Conservation (phyloP, 2,113 vertebrate genomes). For the Lophius piscatorius region DNA sequence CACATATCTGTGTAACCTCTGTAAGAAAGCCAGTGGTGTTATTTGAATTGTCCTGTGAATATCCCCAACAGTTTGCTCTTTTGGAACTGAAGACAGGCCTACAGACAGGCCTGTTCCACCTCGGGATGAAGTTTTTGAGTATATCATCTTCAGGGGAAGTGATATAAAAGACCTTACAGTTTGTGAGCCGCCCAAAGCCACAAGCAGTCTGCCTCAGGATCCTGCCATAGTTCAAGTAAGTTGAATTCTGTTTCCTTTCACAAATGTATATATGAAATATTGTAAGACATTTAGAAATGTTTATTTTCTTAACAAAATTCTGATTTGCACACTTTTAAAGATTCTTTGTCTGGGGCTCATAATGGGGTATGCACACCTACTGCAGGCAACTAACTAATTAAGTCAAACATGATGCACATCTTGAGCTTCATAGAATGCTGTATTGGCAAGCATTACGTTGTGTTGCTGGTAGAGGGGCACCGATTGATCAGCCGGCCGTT, state of each 20-base stretch:
- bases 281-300: no score
- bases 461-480: no score
- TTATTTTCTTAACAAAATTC: no score
- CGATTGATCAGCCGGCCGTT: no score
- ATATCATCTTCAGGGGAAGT: slow-evolving; percentile 97
- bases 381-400: no score
- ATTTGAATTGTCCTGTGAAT: neutral
- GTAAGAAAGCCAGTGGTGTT: neutral
- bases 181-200: slow-evolving; percentile 95
- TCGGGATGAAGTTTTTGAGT: slow-evolving; percentile 96
- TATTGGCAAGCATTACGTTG: no score
- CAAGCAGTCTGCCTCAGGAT: slow-evolving; percentile 93
- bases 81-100: slow-evolving; percentile 95
- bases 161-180: slow-evolving; percentile 98
- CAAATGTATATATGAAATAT: neutral
- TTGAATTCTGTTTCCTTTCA: neutral
- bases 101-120: slow-evolving; percentile 96
- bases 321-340: no score
- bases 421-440: neutral
- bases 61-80: slow-evolving; percentile 86
- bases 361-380: no score
- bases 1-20: no score
- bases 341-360: no score
- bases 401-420: no score
- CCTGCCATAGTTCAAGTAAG: slow-evolving; percentile 96